Percentiles rank a stretch among this genome's conserved stretches.
Evolutionary conservation across 2,888 invertebrate genomes (phyloP).

Genomic region (Zaprionus bogoriensis): DNA sequence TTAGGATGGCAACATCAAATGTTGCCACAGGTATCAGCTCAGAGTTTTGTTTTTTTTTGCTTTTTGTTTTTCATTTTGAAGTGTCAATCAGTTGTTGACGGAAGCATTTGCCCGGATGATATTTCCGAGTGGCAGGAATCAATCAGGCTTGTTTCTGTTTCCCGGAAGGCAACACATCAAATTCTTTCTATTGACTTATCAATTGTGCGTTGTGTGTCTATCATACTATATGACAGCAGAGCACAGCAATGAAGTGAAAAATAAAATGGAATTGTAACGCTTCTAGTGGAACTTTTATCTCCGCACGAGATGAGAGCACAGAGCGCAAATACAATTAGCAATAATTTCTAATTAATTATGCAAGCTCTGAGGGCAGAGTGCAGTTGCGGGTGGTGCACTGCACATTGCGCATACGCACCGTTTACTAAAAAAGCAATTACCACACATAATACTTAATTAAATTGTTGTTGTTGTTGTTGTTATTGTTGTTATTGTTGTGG

Average conservation of each 20-base stretch:
- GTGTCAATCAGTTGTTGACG: conserved; percentile 28
- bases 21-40: neutral
- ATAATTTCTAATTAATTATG: conserved; percentile 44
- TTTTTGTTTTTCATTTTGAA: conserved; percentile 2
- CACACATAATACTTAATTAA: conserved; percentile 39
- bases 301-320: neutral
- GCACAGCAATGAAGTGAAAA: neutral
- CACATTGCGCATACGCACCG: conserved; percentile 26
- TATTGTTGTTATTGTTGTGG: conserved; percentile 7
- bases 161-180: conserved; percentile 19
- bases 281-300: neutral
- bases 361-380: conserved; percentile 14
- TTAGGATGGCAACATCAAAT: neutral
- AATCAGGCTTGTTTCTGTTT: conserved; percentile 4
- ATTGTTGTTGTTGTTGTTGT: conserved; percentile 19
- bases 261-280: neutral
- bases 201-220: neutral
- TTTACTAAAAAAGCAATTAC: conserved; percentile 51
- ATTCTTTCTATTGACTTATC: conserved; percentile 6
- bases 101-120: conserved; percentile 29
- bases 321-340: conserved; percentile 28
- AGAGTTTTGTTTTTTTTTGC: neutral
- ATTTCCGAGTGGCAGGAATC: conserved; percentile 29
- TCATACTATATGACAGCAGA: neutral
- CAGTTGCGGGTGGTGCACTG: neutral